Evolutionary conservation across 2,113 vertebrate genomes (phyloP).

Genomic region (Alces alces): DNA sequence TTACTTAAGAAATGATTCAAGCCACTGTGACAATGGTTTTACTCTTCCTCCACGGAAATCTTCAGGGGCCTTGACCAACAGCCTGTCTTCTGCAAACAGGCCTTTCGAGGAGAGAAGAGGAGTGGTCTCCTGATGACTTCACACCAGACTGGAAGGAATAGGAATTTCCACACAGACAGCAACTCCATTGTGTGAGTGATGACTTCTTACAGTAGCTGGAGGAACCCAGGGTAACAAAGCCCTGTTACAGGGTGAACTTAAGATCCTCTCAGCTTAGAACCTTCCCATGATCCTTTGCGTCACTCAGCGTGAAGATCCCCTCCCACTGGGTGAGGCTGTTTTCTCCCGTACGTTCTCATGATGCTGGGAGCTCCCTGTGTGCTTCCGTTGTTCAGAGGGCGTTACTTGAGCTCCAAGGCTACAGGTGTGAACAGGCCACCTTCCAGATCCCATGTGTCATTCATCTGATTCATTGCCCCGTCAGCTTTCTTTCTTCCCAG

Average conservation of each 20-base stretch:
- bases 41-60: background rate
- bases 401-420: background rate
- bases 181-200: constrained; percentile 16
- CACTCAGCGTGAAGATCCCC: background rate
- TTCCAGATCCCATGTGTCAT: constrained; percentile 16
- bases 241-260: background rate
- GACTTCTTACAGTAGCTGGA: background rate
- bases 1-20: background rate
- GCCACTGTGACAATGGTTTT: background rate
- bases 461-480: constrained; percentile 46
- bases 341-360: background rate
- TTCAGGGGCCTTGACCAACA: background rate
- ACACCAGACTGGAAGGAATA: background rate
- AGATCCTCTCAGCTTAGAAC: background rate
- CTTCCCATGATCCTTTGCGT: background rate
- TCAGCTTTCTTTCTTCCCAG: constrained; percentile 41
- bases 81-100: background rate
- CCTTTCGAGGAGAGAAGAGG: background rate
- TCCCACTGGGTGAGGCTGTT: background rate
- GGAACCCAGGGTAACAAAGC: background rate
- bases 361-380: background rate
- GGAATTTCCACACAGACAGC: constrained; percentile 17
- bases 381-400: background rate
- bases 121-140: background rate
- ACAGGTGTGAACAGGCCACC: constrained; percentile 40